Percentiles rank a stretch among this genome's conserved stretches.
These are phyloP conservation scores for Agrilus planipennis DNA, from an alignment of 1,140 invertebrate genomes.

Conservation along the genomic window DNA sequence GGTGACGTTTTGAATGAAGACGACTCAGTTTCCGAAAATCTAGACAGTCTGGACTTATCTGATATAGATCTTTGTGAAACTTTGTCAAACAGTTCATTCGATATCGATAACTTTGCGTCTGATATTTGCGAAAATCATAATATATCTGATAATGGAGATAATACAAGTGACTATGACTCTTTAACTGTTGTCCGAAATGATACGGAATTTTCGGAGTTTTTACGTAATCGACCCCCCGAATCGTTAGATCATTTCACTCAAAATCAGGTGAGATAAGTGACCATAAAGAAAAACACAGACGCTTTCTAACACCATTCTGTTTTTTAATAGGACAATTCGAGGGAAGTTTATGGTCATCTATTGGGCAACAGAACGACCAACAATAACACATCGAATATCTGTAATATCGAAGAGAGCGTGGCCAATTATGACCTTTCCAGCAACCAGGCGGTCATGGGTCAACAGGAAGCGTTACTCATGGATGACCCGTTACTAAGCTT, in stretches of 20 bases:
- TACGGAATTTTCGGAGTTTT: slow-evolving; percentile 1
- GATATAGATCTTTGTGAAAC: slow-evolving; percentile 22
- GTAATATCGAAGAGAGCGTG: slow-evolving; percentile 5
- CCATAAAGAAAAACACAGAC: neutral
- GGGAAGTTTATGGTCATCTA: slow-evolving; percentile 4
- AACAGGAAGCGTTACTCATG: slow-evolving; percentile 25
- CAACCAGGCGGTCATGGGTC: slow-evolving; percentile 25
- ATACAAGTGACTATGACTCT: slow-evolving; percentile 4
- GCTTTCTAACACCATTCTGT: neutral
- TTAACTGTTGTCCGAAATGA: neutral
- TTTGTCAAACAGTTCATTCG: slow-evolving; percentile 18
- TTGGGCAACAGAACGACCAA: slow-evolving; percentile 13
- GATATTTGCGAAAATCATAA: slow-evolving; percentile 1
- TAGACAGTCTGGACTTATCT: slow-evolving; percentile 15
- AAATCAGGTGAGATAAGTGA: slow-evolving; percentile 1
- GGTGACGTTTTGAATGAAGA: slow-evolving; percentile 1
- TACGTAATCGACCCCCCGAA: neutral
- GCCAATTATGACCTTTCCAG: slow-evolving; percentile 9
- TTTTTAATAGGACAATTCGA: neutral
- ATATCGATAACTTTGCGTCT: slow-evolving; percentile 17
- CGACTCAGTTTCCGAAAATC: slow-evolving; percentile 1
- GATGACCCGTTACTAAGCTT: slow-evolving; percentile 24
- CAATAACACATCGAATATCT: slow-evolving; percentile 9
- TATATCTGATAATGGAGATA: neutral
- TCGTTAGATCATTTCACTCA: neutral